A percentile compares a stretch with the other conserved stretches of the same genome.
Evolutionary conservation across 1,140 invertebrate genomes (phyloP).

Genomic region (Drosophila willistoni): DNA sequence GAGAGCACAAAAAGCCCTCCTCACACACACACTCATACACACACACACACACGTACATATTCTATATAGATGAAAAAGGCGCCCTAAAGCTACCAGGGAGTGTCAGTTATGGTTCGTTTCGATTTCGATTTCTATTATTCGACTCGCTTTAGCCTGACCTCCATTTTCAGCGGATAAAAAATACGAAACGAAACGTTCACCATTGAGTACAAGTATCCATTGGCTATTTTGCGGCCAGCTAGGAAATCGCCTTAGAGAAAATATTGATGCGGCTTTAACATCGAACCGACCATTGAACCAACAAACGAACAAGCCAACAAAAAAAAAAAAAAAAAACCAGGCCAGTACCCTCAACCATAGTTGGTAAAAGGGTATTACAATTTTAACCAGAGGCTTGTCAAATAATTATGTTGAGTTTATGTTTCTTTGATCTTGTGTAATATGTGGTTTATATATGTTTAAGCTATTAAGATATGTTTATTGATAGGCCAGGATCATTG

Average conservation of each 20-base stretch:
- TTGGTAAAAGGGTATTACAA: background rate
- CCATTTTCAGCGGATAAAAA: slow-evolving; percentile 10
- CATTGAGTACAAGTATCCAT: slow-evolving; percentile 70
- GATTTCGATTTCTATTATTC: slow-evolving; percentile 57
- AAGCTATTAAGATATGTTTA: no score
- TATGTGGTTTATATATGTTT: no score
- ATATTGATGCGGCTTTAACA: slow-evolving; percentile 50
- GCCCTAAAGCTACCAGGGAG: background rate
- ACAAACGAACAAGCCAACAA: slow-evolving; percentile 28
- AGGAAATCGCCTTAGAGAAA: slow-evolving; percentile 70
- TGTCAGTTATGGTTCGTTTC: slow-evolving; percentile 27
- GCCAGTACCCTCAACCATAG: slow-evolving; percentile 11
- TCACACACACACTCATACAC: slow-evolving; percentile 14
- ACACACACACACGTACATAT: background rate
- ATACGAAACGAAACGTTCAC: slow-evolving; percentile 22
- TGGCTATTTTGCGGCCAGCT: slow-evolving; percentile 55
- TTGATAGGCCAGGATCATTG: no score
- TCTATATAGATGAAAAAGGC: background rate
- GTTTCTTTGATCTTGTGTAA: no score
- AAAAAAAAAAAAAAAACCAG: slow-evolving; percentile 18
- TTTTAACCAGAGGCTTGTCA: background rate
- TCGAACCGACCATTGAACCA: slow-evolving; percentile 3
- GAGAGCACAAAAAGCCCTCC: slow-evolving; percentile 30
- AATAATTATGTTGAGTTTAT: background rate
- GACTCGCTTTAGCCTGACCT: slow-evolving; percentile 31